These are phyloP conservation scores for Anthoptus insignis DNA, from an alignment of 2,888 invertebrate genomes.

Conservation along the genomic window DNA sequence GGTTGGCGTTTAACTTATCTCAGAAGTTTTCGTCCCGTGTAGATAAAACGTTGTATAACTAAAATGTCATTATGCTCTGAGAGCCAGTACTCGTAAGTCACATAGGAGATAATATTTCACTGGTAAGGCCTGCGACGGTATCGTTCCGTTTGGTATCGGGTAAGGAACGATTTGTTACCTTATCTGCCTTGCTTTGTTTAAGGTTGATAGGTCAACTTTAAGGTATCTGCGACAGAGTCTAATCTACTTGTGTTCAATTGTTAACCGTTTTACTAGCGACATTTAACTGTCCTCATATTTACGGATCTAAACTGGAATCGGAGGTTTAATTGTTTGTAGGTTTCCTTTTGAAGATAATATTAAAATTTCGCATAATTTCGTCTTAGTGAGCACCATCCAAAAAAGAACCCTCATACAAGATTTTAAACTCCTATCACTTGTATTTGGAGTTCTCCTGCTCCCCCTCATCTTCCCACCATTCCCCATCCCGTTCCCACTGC, in stretches of 20 bases:
- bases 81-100: constrained; percentile 75
- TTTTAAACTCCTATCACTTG: too few species aligned
- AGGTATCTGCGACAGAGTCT: constrained; percentile 68
- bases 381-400: too few species aligned
- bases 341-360: not conserved
- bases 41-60: constrained; percentile 86
- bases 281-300: constrained; percentile 28
- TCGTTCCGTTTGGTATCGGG: constrained; percentile 73
- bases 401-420: too few species aligned
- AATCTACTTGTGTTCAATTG: constrained; percentile 52
- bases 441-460: too few species aligned
- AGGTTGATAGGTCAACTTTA: constrained; percentile 81
- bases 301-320: not conserved
- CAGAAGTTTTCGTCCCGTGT: constrained; percentile 80
- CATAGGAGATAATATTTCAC: constrained; percentile 75
- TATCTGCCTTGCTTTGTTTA: constrained; percentile 79
- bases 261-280: constrained; percentile 33
- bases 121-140: constrained; percentile 63
- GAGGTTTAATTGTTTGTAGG: not conserved
- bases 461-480: too few species aligned
- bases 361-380: too few species aligned
- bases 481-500: too few species aligned
- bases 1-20: constrained; percentile 85
- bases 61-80: constrained; percentile 84
- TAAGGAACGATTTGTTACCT: constrained; percentile 80